Base-by-base conservation (phyloP, 2,888 invertebrate genomes). In the Erynnis tages region DNA sequence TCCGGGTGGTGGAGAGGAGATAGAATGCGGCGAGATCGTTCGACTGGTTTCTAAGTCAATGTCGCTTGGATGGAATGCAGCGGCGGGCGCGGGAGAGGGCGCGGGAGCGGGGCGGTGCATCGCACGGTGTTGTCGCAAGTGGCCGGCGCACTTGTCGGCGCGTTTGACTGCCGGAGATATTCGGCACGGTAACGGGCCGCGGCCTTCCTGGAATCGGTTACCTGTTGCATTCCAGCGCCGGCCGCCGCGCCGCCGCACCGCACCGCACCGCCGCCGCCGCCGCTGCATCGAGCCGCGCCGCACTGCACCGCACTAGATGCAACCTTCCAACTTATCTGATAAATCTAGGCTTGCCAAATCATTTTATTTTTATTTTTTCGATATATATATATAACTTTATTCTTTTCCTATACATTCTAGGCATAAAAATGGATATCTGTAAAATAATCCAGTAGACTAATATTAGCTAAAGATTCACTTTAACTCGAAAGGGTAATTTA, bases 191-290 rank as follows among this genome's bases (percentile, higher is more conserved):
- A 88, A 88, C 88, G 88, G 88, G 79, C 84, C 86, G 79, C 80
- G 85, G 87, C 87, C 87, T 89, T 88, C 88, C 85, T 79, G 87
- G 88, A 88, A 89, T 83, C 80, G 86, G 86, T 85, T 89, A 89
- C 88, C 88, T 89, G 88, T 86, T 81, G 86, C 88, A 88, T 88
- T 88, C 88, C 86, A 76, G 64, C 73, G 81, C 76, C 81, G 82
- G 84, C 56, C 65, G 60, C 69, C 66, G 71, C 73, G 61, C 65
- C 66, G 63, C 67, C 60, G 52, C 58, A 14, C 32, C 13, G 30
- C 30, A 27, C 0, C n/a, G 25, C 25, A 7, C 6, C 32, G 11
- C 11, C 61, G 35, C 16, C 62, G 62, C 60, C 66, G 60, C 62
- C 57, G 57, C 56, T 56, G 59, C 58, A 53, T 21, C 32, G 54